Evolutionary conservation across 2,113 vertebrate species (phyloP).

Genomic region (Hydrochoerus hydrochaeris): DNA sequence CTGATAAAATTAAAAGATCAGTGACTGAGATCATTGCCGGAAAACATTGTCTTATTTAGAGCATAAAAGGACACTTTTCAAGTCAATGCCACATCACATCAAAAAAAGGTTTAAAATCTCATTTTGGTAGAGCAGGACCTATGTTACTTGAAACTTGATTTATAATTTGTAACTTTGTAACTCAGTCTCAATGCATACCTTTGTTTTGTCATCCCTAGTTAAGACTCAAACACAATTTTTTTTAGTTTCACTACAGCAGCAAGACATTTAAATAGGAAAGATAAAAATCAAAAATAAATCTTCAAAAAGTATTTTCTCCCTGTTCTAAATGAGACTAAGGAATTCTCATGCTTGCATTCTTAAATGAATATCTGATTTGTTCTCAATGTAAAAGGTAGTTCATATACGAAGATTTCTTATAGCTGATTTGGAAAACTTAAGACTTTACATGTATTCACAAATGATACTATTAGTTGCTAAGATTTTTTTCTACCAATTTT

Average conservation of each 20-base stretch:
- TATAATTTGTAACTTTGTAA: neutral
- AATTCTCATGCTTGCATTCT: neutral
- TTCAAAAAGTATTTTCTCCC: neutral
- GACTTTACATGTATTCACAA: neutral
- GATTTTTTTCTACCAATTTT: constrained; percentile 17
- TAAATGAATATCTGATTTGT: neutral
- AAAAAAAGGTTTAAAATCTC: neutral
- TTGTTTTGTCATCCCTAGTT: constrained; percentile 35
- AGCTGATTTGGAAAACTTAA: constrained; percentile 6
- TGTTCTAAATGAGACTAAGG: neutral
- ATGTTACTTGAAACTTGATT: neutral
- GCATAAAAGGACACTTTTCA: constrained; percentile 5
- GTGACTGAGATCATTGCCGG: neutral
- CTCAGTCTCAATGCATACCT: neutral
- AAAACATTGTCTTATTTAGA: constrained; percentile 31
- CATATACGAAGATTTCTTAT: neutral
- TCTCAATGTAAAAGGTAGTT: neutral
- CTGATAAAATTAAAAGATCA: constrained; percentile 43
- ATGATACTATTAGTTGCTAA: neutral
- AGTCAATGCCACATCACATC: neutral
- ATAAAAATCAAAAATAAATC: constrained; percentile 22
- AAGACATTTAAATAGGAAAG: neutral
- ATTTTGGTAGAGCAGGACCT: neutral
- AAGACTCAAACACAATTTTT: neutral
- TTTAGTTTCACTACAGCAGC: neutral